A percentile compares a stretch with the other conserved stretches of the same genome.
phyloP scores from a whole-genome alignment of 2,888 invertebrate genomes.

The Drosophila robusta region DNA sequence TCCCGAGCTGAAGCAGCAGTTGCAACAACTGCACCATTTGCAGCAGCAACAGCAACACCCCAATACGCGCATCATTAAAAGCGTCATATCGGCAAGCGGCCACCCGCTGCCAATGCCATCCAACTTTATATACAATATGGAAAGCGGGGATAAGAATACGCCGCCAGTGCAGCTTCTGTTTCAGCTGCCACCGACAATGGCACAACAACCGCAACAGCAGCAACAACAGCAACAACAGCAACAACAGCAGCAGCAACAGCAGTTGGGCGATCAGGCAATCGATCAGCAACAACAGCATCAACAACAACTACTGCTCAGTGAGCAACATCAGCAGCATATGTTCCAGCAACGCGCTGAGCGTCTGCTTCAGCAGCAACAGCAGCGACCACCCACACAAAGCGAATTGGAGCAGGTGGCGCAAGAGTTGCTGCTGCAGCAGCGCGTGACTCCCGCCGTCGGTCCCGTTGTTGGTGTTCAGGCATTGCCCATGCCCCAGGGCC shows the following conservation, averaged over 20 bases:
- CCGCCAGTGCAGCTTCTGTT: slow-evolving; percentile 84
- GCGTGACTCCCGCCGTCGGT: slow-evolving; percentile 69
- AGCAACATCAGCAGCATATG: slow-evolving; percentile 74
- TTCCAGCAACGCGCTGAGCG: slow-evolving; percentile 79
- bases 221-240: slow-evolving; percentile 65
- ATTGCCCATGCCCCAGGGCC: slow-evolving; percentile 63
- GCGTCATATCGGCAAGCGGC: slow-evolving; percentile 80
- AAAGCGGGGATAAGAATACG: slow-evolving; percentile 83
- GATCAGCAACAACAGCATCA: slow-evolving; percentile 67
- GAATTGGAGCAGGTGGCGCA: slow-evolving; percentile 83
- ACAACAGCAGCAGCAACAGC: slow-evolving; percentile 50
- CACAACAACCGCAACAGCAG: slow-evolving; percentile 62
- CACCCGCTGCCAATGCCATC: slow-evolving; percentile 79
- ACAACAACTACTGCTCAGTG: slow-evolving; percentile 65
- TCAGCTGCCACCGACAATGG: slow-evolving; percentile 83
- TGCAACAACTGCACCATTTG: slow-evolving; percentile 66
- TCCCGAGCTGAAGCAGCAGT: slow-evolving; percentile 81
- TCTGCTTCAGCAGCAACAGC: slow-evolving; percentile 74
- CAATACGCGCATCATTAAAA: slow-evolving; percentile 81
- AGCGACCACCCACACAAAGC: slow-evolving; percentile 74
- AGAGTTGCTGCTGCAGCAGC: slow-evolving; percentile 82
- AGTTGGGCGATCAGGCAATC: slow-evolving; percentile 37
- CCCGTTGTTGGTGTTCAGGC: slow-evolving; percentile 71
- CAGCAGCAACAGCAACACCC: slow-evolving; percentile 81
- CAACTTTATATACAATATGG: slow-evolving; percentile 85